These are phyloP conservation scores for Scolopax rusticola DNA, from an alignment of 2,797 vertebrate species.

Conservation along the genomic window DNA sequence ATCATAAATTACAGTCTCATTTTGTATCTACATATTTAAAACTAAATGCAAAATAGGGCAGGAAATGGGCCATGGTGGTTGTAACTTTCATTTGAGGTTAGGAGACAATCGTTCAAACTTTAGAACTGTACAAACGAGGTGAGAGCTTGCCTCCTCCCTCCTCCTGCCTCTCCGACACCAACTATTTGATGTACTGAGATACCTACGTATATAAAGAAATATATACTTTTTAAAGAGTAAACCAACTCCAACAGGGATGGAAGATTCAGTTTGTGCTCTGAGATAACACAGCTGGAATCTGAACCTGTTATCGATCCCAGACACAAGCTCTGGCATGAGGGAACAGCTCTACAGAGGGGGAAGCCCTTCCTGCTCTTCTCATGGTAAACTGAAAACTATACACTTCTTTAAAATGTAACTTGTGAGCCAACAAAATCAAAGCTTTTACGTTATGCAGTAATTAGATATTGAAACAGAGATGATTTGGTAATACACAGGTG, in stretches of 20 bases:
- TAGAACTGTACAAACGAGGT: not conserved
- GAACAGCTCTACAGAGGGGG: not conserved
- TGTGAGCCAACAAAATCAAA: not conserved
- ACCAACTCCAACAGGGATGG: not conserved
- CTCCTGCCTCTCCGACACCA: not conserved
- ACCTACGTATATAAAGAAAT: not conserved
- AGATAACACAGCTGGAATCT: not conserved
- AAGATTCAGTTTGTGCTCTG: not conserved
- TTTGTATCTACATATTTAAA: not conserved
- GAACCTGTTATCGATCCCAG: not conserved
- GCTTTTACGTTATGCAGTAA: not conserved
- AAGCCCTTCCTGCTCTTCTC: not conserved
- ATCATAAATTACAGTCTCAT: not conserved
- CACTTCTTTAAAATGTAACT: not conserved
- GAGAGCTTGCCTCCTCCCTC: not conserved
- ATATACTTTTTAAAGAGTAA: not conserved
- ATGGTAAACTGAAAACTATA: not conserved
- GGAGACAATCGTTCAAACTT: not conserved
- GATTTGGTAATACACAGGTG: not conserved
- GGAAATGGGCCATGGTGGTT: not conserved
- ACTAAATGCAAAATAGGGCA: not conserved
- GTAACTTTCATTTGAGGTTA: not conserved
- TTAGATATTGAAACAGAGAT: not conserved
- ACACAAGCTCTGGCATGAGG: accelerated
- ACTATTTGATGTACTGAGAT: not conserved